Conservation (phyloP, 2,888 invertebrate species). For the Ophonus ardosiacus region DNA sequence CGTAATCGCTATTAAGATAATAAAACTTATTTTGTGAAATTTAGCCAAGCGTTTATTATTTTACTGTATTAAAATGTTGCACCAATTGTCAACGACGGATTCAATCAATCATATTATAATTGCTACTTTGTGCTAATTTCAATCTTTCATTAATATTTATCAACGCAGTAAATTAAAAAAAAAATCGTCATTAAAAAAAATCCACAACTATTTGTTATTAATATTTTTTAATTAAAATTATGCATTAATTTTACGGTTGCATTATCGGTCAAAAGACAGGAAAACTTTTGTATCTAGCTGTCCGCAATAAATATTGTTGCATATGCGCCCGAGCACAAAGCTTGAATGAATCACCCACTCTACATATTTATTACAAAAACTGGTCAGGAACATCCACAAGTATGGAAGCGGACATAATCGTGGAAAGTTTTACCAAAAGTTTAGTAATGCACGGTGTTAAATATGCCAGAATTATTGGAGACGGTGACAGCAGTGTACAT, state of each 20-base stretch:
- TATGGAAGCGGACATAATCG: slow-evolving; percentile 44
- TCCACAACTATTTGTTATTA: too few species aligned
- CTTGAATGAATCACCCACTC: not conserved
- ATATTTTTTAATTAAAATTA: too few species aligned
- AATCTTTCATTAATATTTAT: too few species aligned
- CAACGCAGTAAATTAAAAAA: too few species aligned
- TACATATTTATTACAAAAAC: slow-evolving; percentile 36
- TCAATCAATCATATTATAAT: too few species aligned
- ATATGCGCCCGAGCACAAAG: not conserved
- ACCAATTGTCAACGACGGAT: too few species aligned
- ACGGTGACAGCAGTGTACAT: slow-evolving; percentile 16
- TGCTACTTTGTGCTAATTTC: too few species aligned
- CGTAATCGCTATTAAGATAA: too few species aligned
- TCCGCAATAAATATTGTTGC: slow-evolving; percentile 15
- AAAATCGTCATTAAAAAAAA: too few species aligned
- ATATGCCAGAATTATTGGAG: slow-evolving; percentile 1
- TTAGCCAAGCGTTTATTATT: too few species aligned
- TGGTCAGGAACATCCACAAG: not conserved
- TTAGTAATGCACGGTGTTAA: not conserved
- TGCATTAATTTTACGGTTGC: not conserved
- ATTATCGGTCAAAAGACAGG: not conserved
- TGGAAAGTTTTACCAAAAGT: slow-evolving; percentile 23
- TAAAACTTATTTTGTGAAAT: too few species aligned
- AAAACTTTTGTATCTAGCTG: not conserved
- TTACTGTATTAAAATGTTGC: too few species aligned